phyloP scores from a whole-genome alignment of 1,140 invertebrate species.

The Lepidurus apus region DNA sequence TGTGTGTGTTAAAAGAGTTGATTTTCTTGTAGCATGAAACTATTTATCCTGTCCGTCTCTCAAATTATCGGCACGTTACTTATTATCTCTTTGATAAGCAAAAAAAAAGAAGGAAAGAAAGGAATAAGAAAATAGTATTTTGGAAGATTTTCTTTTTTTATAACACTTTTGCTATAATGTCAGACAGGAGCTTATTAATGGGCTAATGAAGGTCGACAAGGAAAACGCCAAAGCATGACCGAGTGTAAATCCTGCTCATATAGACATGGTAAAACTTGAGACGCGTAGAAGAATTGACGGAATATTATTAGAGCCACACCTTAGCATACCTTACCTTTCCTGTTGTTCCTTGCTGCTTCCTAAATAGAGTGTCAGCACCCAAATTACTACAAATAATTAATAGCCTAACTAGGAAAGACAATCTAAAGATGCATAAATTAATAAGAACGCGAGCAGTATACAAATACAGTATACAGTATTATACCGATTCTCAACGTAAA shows the following conservation, averaged over 20 bases:
- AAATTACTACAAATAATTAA: neutral
- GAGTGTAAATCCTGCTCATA: neutral
- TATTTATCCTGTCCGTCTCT: neutral
- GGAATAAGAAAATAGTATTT: too few relatives aligned
- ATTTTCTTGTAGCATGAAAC: neutral
- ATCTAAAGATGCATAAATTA: slow-evolving; percentile 1
- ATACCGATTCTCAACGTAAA: too few relatives aligned
- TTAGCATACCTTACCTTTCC: neutral
- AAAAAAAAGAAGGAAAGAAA: neutral
- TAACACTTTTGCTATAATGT: too few relatives aligned
- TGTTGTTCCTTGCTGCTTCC: slow-evolving; percentile 2
- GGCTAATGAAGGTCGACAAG: slow-evolving; percentile 12
- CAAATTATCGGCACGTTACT: neutral
- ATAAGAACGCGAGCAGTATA: neutral
- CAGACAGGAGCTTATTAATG: slow-evolving; percentile 9
- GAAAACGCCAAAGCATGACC: neutral
- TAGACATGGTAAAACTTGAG: neutral
- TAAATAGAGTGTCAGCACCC: slow-evolving; percentile 9
- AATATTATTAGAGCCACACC: slow-evolving; percentile 22
- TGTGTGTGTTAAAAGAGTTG: neutral
- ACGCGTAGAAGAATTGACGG: neutral
- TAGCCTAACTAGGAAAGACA: neutral
- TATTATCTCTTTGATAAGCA: neutral
- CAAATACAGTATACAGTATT: neutral
- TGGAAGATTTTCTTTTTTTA: too few relatives aligned